These are phyloP conservation scores for Sinonovacula constricta DNA, from an alignment of 1,140 invertebrate species.

Conservation along the genomic window DNA sequence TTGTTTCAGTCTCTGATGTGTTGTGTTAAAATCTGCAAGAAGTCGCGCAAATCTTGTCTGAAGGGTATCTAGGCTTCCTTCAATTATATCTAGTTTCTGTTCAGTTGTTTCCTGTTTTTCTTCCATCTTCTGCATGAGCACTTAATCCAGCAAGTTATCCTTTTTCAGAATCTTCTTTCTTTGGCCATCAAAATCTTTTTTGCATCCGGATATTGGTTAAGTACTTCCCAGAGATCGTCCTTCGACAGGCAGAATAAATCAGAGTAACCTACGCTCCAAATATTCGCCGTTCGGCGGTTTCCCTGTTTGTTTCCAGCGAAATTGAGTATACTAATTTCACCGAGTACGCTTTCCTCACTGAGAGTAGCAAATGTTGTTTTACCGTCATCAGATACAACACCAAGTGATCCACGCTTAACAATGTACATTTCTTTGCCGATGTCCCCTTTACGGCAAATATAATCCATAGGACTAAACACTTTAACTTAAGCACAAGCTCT, in stretches of 20 bases:
- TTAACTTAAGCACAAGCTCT: conserved; percentile 94
- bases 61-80: conserved; percentile 83
- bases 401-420: conserved; percentile 70
- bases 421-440: conserved; percentile 76
- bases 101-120: conserved; percentile 80
- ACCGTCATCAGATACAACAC: conserved; percentile 71
- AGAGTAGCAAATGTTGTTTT: conserved; percentile 78
- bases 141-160: conserved; percentile 92
- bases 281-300: conserved; percentile 93
- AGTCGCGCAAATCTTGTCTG: conserved; percentile 87
- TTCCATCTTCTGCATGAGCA: conserved; percentile 70
- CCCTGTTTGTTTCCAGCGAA: conserved; percentile 95
- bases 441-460: conserved; percentile 91
- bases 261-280: conserved; percentile 92
- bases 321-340: conserved; percentile 90
- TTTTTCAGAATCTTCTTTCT: conserved; percentile 92
- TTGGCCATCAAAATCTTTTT: conserved; percentile 90
- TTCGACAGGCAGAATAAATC: conserved; percentile 95
- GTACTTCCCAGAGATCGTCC: conserved; percentile 91
- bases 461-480: conserved; percentile 97
- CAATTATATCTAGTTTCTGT: conserved; percentile 81
- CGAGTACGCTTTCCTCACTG: conserved; percentile 91
- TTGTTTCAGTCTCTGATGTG: conserved; percentile 86
- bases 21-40: conserved; percentile 87
- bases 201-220: conserved; percentile 95